Evolutionary conservation across 1,140 invertebrate species (phyloP).

Genomic region (Drosophila rhopaloa): DNA sequence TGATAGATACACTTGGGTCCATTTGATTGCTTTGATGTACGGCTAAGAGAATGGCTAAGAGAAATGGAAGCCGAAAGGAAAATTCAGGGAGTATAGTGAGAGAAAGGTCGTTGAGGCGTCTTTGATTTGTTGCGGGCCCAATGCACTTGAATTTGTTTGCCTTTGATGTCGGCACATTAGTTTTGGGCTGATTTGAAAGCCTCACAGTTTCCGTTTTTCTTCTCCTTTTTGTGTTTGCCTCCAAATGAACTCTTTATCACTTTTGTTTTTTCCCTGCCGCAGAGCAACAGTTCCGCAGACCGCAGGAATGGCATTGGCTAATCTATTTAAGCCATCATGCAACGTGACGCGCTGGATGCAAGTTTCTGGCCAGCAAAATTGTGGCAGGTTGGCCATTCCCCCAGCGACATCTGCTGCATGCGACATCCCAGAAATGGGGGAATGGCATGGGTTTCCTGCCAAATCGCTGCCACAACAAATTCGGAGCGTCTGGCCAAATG

Average conservation of each 20-base stretch:
- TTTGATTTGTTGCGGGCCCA: constrained; percentile 59
- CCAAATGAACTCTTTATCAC: constrained; percentile 19
- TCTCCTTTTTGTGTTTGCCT: neutral
- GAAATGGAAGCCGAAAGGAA: constrained; percentile 6
- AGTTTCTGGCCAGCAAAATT: constrained; percentile 44
- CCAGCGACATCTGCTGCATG: constrained; percentile 39
- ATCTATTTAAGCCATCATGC: constrained; percentile 65
- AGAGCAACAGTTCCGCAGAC: constrained; percentile 38
- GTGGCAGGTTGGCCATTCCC: constrained; percentile 40
- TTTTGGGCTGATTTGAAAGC: constrained; percentile 50
- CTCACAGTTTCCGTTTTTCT: neutral
- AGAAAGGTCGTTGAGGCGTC: constrained; percentile 23
- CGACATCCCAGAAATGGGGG: constrained; percentile 21
- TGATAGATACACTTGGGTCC: constrained; percentile 62
- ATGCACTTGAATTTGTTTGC: constrained; percentile 59
- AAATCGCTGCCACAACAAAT: constrained; percentile 56
- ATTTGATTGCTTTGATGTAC: constrained; percentile 73
- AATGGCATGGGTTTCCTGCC: constrained; percentile 27
- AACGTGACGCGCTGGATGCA: neutral
- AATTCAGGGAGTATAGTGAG: neutral
- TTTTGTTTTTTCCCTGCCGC: constrained; percentile 3
- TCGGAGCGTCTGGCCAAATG: constrained; percentile 43
- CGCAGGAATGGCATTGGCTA: constrained; percentile 44
- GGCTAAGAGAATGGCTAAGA: constrained; percentile 25
- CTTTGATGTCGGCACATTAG: constrained; percentile 50